Percentiles rank a stretch among this genome's conserved stretches.
Conservation (phyloP, 2,797 vertebrate genomes). For the Protonibea diacanthus region DNA sequence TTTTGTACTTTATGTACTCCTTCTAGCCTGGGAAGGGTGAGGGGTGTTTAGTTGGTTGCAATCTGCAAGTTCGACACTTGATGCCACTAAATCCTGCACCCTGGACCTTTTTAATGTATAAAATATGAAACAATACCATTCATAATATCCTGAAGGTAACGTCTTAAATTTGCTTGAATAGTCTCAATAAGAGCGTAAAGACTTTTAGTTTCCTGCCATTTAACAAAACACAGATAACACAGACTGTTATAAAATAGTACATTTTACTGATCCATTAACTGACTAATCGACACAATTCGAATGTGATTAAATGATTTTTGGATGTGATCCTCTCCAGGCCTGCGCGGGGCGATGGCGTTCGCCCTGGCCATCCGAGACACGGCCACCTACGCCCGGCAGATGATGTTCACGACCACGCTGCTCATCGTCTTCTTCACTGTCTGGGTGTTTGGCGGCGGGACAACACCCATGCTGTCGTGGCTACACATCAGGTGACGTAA, state of each 20-base stretch:
- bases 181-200: too few species aligned
- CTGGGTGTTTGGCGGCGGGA: conserved; percentile 98
- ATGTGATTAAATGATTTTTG: not conserved
- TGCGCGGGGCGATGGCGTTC: conserved; percentile 97
- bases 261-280: not conserved
- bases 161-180: not conserved
- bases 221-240: too few species aligned
- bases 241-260: not conserved
- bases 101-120: not conserved
- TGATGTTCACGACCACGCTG: conserved; percentile 99
- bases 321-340: conserved; percentile 80
- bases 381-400: conserved; percentile 94
- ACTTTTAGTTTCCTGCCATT: not conserved
- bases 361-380: conserved; percentile 96
- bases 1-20: too few species aligned
- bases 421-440: conserved; percentile 99
- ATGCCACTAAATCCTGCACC: too few species aligned
- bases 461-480: conserved; percentile 97
- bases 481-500: conserved; percentile 92
- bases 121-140: not conserved
- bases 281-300: not conserved
- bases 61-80: too few species aligned
- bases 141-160: not conserved
- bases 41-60: too few species aligned
- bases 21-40: too few species aligned